Base-by-base conservation (phyloP, 2,888 invertebrate species). In the Ctena decussata region DNA sequence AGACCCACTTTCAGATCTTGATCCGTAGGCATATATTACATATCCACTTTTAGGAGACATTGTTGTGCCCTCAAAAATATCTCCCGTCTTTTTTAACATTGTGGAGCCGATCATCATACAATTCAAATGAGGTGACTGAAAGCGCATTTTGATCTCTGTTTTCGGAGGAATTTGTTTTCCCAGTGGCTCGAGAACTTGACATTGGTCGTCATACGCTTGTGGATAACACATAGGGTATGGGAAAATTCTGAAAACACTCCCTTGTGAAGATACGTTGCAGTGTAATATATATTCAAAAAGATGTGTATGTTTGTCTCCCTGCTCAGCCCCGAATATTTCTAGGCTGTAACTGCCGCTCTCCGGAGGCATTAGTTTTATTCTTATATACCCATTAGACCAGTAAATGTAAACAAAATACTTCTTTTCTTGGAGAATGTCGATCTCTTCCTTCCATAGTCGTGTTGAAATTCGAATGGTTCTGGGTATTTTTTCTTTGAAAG, bases 221-320 rank as follows among this genome's bases (percentile, higher is more conserved):
- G 37, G 5, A 24, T 74, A 75, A 18, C 69, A 12, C 21, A 49
- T 6, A 8, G 80, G 80, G n/a, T 37, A 75, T 49, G 49, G 21
- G n/a, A 12, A 49, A 5, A 15, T n/a, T 5, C 49, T 8, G 3
- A n/a, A 21, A 12, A 5, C 49, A 8, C n/a, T 65, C 37, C 8
- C 32, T 8, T 72, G 46, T 12, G 70, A 71, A 0, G 60, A 74
- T 2, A 72, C 53, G 0, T 60, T 53, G 27, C 85, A 87, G 41
- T 84, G 32, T 8, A 89, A 24, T 11, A 81, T 39, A 46, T 86
- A 87, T 27, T 65, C 72, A 46, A 83, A 77, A 12, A 89, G 69
- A 39, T 37, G 15, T 15, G 77, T 27, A 27, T 82, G 75, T 35
- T 30, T 8, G 2, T 60, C 11, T 6, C 32, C 49, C 0, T 73